These are phyloP conservation scores for Holothuria scabra DNA, from an alignment of 53 echinoderm and acorn worm genomes.

Conservation along the genomic window DNA sequence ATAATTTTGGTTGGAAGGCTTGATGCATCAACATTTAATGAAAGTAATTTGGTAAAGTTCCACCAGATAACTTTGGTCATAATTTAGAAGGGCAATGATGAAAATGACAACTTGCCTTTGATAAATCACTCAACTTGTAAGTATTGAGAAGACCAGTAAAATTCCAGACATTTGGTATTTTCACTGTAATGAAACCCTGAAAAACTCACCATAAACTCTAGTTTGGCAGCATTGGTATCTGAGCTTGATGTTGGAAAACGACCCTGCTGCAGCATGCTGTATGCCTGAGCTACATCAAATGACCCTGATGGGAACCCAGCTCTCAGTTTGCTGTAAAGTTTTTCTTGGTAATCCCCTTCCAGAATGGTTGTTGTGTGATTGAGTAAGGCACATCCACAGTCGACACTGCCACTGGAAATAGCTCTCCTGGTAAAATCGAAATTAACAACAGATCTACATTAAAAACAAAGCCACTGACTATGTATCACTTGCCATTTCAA, in stretches of 20 bases:
- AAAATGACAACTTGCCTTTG: background rate
- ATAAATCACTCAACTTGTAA: no score
- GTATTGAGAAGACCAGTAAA: no score
- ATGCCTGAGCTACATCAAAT: constrained; percentile 94
- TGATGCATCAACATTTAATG: no score
- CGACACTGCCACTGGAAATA: constrained; percentile 89
- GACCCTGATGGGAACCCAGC: constrained; percentile 98
- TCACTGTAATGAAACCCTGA: no score
- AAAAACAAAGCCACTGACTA: background rate
- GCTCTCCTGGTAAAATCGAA: constrained; percentile 72
- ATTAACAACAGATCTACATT: background rate
- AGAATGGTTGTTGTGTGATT: constrained; percentile 89
- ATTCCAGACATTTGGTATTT: no score
- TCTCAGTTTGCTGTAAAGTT: constrained; percentile 86
- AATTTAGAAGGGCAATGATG: no score
- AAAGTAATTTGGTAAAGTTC: no score
- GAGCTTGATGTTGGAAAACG: constrained; percentile 89
- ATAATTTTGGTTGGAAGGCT: no score
- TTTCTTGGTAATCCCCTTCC: constrained; percentile 89
- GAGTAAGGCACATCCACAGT: constrained; percentile 97
- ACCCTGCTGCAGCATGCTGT: constrained; percentile 97
- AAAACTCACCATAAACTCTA: constrained; percentile 86
- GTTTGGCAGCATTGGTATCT: constrained; percentile 93
- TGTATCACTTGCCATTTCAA: background rate
- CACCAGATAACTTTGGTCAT: no score